Conservation (phyloP, 2,888 invertebrate genomes). For the Cephonodes hylas region DNA sequence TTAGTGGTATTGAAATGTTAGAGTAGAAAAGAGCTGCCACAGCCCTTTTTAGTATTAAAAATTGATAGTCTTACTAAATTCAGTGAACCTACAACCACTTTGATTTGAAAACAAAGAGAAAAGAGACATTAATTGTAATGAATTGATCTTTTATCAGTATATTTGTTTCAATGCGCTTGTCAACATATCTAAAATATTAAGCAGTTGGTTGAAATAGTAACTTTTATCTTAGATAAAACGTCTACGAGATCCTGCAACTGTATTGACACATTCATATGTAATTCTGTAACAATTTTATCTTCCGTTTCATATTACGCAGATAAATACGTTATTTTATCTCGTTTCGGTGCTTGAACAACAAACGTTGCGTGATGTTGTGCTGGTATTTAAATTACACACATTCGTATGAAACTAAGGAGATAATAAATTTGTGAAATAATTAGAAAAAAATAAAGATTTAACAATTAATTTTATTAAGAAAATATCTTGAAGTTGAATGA, state of each 20-base stretch:
- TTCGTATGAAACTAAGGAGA: background rate
- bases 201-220: no score
- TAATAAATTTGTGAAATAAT: background rate
- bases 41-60: no score
- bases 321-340: slow-evolving; percentile 9
- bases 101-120: no score
- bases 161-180: no score
- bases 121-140: no score
- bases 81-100: no score
- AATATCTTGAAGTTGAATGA: background rate
- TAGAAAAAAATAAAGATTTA: background rate
- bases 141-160: no score
- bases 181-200: no score
- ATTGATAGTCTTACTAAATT: no score
- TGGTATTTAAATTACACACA: background rate
- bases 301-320: background rate
- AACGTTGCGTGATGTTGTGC: slow-evolving; percentile 19
- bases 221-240: background rate
- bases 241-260: background rate
- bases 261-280: background rate
- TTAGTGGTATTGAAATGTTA: no score
- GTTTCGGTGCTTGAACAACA: slow-evolving; percentile 25
- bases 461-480: background rate
- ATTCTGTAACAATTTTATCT: background rate
- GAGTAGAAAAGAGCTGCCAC: no score